Percentiles rank a stretch among this genome's conserved stretches.
Conservation (phyloP, 2,797 vertebrate species). For the Rhinella marina region DNA sequence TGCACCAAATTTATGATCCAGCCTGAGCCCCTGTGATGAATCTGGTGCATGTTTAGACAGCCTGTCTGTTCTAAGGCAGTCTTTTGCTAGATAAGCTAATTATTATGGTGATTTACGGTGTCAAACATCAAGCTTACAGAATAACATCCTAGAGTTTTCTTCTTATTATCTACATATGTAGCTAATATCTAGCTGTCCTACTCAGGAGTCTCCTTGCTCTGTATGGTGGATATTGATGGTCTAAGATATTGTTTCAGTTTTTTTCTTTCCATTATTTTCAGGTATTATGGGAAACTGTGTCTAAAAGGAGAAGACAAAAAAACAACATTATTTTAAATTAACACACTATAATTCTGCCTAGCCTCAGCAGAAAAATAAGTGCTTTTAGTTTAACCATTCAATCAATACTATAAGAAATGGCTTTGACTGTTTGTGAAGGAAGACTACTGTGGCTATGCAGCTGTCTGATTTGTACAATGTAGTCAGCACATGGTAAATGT, state of each 20-base stretch:
- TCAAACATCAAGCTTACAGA: background rate
- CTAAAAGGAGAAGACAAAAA: background rate
- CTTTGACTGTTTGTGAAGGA: background rate
- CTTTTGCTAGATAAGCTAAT: background rate
- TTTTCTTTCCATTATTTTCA: background rate
- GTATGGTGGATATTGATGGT: background rate
- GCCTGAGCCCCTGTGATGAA: too few species aligned
- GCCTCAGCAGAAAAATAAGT: constrained; percentile 1
- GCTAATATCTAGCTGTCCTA: background rate
- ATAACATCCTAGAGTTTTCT: background rate
- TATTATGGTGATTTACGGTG: background rate
- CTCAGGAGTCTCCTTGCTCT: background rate
- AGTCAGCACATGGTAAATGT: constrained; percentile 9
- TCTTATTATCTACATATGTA: background rate
- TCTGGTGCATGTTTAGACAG: too few species aligned
- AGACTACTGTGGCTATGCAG: background rate
- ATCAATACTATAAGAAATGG: constrained; percentile 42
- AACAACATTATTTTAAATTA: constrained; percentile 25
- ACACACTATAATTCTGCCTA: background rate
- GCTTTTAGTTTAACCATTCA: constrained; percentile 39
- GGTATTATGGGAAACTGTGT: background rate
- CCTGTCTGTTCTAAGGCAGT: background rate
- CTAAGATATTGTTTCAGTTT: background rate
- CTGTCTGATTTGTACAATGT: constrained; percentile 39
- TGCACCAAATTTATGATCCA: too few species aligned